Base-by-base conservation (phyloP, 2,797 vertebrate species). In the Sus cebifrons region DNA sequence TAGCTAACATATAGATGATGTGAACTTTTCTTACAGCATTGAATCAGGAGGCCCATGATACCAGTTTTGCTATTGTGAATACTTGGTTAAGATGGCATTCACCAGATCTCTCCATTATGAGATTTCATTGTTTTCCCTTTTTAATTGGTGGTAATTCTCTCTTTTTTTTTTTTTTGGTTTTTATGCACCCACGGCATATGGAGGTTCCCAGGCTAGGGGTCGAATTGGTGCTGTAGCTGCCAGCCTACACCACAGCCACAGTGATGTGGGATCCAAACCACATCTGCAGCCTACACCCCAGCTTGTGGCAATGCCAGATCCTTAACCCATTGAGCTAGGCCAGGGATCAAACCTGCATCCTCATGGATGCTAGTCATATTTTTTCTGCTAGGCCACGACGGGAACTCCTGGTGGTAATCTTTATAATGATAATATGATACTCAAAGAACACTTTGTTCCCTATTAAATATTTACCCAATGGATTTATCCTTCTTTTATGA, bases 41-140 rank as follows among this genome's bases (percentile, higher is more conserved):
- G 44, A 1, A n/a, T 89, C 52, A 71, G 44, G 65, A 77, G 58
- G 10, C 21, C 54, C 5, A 49, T 52, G 62, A 25, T 44, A 71
- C 23, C 14, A 29, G 15, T 68, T 83, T 85, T 93, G 6, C 23
- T 52, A 32, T 40, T 78, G 8, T 36, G 52, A 95, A n/a, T 5
- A 60, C 16, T 60, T 78, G 36, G 21, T 60, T 84, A 52, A 75
- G 60, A 14, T 75, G 20, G 9, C 78, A 6, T 92, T 92, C 36
- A 25, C 68, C 49, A 88, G 60, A 68, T 68, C n/a, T 91, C 49
- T 83, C 18, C 29, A 12, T 83, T 77, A 79, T 60, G 89, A 89
- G 94, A 65, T 1, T 49, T 36, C 36, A 52, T 89, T 94, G 60
- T 3, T 58, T 32, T n/a, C 3, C 5, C 52, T 58, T 54, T 52